Base-by-base conservation (phyloP, 1,140 invertebrate species). In the Lucilia sericata region DNA sequence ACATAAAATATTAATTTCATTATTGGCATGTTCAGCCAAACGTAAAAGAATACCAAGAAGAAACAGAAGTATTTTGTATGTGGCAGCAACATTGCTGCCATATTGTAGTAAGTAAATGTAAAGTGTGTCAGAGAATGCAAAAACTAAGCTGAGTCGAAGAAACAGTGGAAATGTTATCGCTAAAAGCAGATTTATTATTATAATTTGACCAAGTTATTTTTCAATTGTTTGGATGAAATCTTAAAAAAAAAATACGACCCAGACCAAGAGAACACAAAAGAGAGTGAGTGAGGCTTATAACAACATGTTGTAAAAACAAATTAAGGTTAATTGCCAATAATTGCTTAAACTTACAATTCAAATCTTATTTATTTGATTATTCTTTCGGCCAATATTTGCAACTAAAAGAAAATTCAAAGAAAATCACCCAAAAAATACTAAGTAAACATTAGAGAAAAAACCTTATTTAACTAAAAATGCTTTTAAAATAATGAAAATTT, bases 301-400 rank as follows among this genome's bases (percentile, higher is more conserved):
- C 7, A 55, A 12, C 65, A 70, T 70, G 65, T 70, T 70, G n/a
- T 21, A 25, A 19, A 70, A 70, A 70, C 65, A 70, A 70, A 70
- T 70, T 70, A 70, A 70, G 65, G 65, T 70, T 70, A 70, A 70
- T 70, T 70, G 65, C 65, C 65, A 70, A 70, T 70, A 70, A 70
- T 70, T 70, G 65, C 21, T 25, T 70, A 70, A 42, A 70, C 65
- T 70, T 70, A 70, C 21, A 70, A 70, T 21, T 70, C 0, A 70
- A 70, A 25, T 70, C 65, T 70, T 42, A 42, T 42, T 42, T 42
- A 42, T 42, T 42, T 42, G 42, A 10, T 10, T 42, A 30, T 42
- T 42, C 42, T 42, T 42, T 42, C 42, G 42, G 7, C 42, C 42
- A 42, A 42, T 42, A 60, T 14, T 5, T 2, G 25, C 25, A 30